A percentile compares a stretch with the other conserved stretches of the same genome.
phyloP scores from a whole-genome alignment of 1,140 invertebrate species.

The Panagrolaimus sp. region DNA sequence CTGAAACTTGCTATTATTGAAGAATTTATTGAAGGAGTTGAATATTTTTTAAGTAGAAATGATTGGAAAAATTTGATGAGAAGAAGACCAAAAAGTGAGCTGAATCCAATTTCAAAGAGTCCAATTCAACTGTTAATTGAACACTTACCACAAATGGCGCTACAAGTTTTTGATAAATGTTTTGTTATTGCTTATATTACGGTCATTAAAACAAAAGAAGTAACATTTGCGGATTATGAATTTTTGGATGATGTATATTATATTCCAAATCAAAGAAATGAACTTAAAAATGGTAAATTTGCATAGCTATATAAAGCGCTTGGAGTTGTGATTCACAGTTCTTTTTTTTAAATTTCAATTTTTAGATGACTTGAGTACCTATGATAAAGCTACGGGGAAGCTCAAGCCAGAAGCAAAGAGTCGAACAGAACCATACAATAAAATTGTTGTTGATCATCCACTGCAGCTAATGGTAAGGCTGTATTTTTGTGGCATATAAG shows the following conservation, averaged over 20 bases:
- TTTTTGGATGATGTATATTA: background rate
- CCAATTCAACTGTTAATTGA: background rate
- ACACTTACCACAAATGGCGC: background rate
- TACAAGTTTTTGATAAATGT: background rate
- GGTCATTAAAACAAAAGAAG: background rate
- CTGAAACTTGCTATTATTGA: too few species aligned
- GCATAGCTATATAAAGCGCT: too few species aligned
- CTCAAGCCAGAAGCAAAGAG: background rate
- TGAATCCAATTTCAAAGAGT: too few species aligned
- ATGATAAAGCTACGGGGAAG: too few species aligned
- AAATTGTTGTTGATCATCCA: background rate
- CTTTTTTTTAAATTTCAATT: too few species aligned
- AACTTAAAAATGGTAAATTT: background rate
- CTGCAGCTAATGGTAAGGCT: background rate
- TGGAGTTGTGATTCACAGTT: too few species aligned
- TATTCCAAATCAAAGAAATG: background rate
- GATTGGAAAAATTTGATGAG: background rate
- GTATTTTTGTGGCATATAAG: too few species aligned
- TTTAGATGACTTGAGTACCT: too few species aligned
- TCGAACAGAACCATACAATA: background rate
- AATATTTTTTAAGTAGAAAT: background rate
- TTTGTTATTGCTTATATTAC: background rate
- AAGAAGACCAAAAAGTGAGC: background rate
- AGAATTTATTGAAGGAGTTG: background rate
- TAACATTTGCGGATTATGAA: background rate